Evolutionary conservation across 2,888 invertebrate genomes (phyloP).

Genomic region (Drosophila mulleri): DNA sequence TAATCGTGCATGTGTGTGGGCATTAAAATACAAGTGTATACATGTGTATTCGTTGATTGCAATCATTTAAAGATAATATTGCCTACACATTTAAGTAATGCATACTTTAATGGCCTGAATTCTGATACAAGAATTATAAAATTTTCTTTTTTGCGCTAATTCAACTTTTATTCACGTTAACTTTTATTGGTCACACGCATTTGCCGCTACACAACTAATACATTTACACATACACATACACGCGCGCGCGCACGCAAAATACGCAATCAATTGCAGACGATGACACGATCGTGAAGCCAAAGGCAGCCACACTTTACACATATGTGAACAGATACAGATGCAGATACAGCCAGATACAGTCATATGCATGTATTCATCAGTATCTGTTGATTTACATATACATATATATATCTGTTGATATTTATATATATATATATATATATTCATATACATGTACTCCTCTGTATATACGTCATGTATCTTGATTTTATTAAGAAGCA

Average conservation of each 20-base stretch:
- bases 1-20: background rate
- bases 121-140: background rate
- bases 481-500: slow-evolving; percentile 18
- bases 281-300: slow-evolving; percentile 51
- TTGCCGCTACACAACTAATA: slow-evolving; percentile 28
- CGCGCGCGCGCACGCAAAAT: background rate
- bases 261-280: slow-evolving; percentile 32
- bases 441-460: slow-evolving; percentile 1
- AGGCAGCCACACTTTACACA: slow-evolving; percentile 34
- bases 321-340: slow-evolving; percentile 9
- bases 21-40: background rate
- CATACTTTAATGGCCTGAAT: background rate
- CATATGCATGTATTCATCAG: slow-evolving; percentile 18
- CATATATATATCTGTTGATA: slow-evolving; percentile 13
- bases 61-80: slow-evolving; percentile 12
- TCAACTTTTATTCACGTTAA: slow-evolving; percentile 23
- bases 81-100: background rate
- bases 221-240: background rate
- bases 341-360: slow-evolving; percentile 12
- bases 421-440: background rate
- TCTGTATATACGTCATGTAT: slow-evolving; percentile 7
- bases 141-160: slow-evolving; percentile 3
- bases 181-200: slow-evolving; percentile 46
- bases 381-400: slow-evolving; percentile 26
- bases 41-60: slow-evolving; percentile 2